Percentiles rank a stretch among this genome's conserved stretches.
Evolutionary conservation across 2,888 invertebrate species (phyloP).

Genomic region (Eupithecia insigniata): DNA sequence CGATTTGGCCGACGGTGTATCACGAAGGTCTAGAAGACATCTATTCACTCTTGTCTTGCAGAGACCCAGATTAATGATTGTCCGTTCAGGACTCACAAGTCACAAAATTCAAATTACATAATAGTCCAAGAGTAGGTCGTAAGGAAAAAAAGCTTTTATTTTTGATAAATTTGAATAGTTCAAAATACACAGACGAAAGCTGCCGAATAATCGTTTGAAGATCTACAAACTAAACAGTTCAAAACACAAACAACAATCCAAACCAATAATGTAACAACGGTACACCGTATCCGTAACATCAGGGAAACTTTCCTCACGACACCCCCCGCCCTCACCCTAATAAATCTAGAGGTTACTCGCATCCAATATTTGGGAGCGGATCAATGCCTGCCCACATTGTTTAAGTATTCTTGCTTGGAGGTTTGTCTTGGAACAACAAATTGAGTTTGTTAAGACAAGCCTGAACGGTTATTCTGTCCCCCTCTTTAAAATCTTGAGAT

Average conservation of each 20-base stretch:
- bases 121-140: too few species aligned
- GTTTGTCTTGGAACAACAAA: slow-evolving; percentile 13
- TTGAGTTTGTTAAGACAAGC: neutral
- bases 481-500: neutral
- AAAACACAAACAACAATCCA: slow-evolving; percentile 37
- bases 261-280: slow-evolving; percentile 41
- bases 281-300: slow-evolving; percentile 39
- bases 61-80: too few species aligned
- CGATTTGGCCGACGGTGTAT: too few species aligned
- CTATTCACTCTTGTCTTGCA: too few species aligned
- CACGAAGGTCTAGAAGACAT: too few species aligned
- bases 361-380: slow-evolving; percentile 59
- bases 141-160: too few species aligned
- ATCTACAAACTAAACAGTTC: slow-evolving; percentile 1
- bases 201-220: neutral
- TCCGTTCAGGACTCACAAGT: too few species aligned
- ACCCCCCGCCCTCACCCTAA: slow-evolving; percentile 54
- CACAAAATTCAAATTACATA: too few species aligned
- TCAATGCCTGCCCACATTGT: slow-evolving; percentile 51
- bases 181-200: neutral
- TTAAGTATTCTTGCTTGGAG: slow-evolving; percentile 43
- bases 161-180: too few species aligned
- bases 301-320: slow-evolving; percentile 18
- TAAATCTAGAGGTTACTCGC: slow-evolving; percentile 63
- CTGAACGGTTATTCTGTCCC: neutral